Base-by-base conservation (phyloP, 2,797 vertebrate species). In the Myiothlypis chrysogaster region DNA sequence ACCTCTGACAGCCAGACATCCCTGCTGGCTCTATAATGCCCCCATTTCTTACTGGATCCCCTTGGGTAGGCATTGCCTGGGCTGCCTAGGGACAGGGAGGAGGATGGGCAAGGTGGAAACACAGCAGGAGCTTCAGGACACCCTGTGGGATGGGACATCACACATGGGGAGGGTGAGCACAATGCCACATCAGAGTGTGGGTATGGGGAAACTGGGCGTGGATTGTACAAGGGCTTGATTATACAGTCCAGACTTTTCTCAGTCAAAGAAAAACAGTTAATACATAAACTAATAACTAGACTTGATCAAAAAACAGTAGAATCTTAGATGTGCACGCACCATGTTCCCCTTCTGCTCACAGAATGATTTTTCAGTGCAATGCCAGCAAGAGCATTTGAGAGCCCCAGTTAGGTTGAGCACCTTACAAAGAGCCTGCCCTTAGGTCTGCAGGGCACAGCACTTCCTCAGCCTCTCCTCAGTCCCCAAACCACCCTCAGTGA, bases 141-240 rank as follows among this genome's bases (percentile, higher is more conserved):
- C 12, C 17, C 7, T 0, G 0, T 20, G 44, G 56, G 25, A 37
- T 25, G 20, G 18, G 8, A 35, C 8, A 66, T 30, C 44, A 13
- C 5, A 2, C 0, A 0, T 6, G 17, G 41, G 18, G 6, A 73
- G 8, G 11, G 10, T 12, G 14, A 50, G 24, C 17, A 53, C 32
- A 78, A 0, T 4, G n/a, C 16, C 27, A 10, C 2, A 0, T 1
- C 1, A 11, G 7, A 18, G 30, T 1, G 1, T 1, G 30, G 25
- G 10, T 17, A 4, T 8, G 17, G 8, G 19, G 39, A 90, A 55
- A 10, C 6, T 50, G 37, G 10, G 16, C 14, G 15, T 10, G 13
- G 57, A 12, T 8, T 1, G 2, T 25, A 17, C 14, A 14, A 14
- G 30, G 25, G 19, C 32, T 30, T 65, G 8, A 22, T 10, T 17